Conservation (phyloP, 2,113 vertebrate genomes). For the Pelusios castaneus region DNA sequence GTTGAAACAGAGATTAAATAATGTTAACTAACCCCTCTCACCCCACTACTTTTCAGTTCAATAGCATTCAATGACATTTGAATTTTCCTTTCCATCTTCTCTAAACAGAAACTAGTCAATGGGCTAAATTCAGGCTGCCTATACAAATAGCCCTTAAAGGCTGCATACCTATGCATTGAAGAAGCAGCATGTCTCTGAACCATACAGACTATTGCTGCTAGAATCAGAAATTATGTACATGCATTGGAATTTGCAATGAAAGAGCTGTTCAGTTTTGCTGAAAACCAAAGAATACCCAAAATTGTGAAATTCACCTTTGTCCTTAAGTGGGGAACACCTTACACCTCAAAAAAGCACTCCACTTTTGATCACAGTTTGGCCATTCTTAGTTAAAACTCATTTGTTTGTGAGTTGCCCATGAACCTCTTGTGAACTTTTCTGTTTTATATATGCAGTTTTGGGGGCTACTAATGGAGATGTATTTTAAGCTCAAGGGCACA, state of each 20-base stretch:
- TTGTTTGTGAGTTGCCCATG: background rate
- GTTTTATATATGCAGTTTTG: background rate
- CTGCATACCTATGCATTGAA: background rate
- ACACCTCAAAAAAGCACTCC: background rate
- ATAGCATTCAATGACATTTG: background rate
- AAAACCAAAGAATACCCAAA: background rate
- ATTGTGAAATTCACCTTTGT: background rate
- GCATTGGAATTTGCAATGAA: background rate
- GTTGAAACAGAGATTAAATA: background rate
- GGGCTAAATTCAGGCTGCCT: background rate
- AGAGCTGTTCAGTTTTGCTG: background rate
- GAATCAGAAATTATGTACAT: background rate
- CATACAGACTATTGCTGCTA: rapidly evolving
- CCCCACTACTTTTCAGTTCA: background rate
- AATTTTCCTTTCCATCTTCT: background rate
- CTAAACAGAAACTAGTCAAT: background rate
- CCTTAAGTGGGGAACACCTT: background rate
- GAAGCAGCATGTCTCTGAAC: background rate
- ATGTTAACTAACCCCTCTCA: rapidly evolving
- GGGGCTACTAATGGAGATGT: background rate
- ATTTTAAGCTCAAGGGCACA: rapidly evolving
- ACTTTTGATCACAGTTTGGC: background rate
- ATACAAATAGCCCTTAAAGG: background rate
- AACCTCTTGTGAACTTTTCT: background rate
- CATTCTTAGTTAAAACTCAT: background rate